Evolutionary conservation across 2,113 vertebrate species (phyloP), one percentile per base, ranked within the genome.

Genomic region (Monarcha castaneiventris): DNA sequence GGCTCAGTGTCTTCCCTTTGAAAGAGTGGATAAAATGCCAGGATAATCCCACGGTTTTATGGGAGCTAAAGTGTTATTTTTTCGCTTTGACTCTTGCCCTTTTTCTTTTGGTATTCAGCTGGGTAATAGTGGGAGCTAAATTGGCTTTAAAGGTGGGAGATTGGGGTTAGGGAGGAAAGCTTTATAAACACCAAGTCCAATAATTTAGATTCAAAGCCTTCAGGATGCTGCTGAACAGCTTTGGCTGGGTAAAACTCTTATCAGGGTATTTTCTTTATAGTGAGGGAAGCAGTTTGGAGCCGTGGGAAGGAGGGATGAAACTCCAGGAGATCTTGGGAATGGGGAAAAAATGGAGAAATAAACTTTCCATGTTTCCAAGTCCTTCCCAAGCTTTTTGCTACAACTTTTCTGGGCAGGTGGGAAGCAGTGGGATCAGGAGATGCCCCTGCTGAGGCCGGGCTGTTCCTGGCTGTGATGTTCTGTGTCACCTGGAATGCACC

Each of bases 11-110:
- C 72, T 77, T 89, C 96, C 46, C 44, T 72, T 90, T 83, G 87
- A 90, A 74, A 51, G 62, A 69, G 67, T 30, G 6, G 32, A 91
- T 96, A 95, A 97, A 95, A 46, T 80, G 69, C 87, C 94, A 91
- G 90, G 94, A 88, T 91, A 93, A 93, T 72, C 91, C 35, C 82
- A 69, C 52, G n/a, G 22, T 30, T 87, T 93, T 81, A 55, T 82
- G 55, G 41, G n/a, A 97, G 46, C 76, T 32, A 64, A 90, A 88
- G 55, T 75, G 37, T 51, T 96, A 15, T 74, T 91, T 88, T 94
- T 95, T 83, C 76, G 37, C 94, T 90, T 66, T 84, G 64, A 35
- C 58, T 87, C 41, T 49, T 64, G 58, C 56, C 32, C 49, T 85
- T 94, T 87, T 63, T 51, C 68, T 94, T 35, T 86, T 95, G 66